Base-by-base conservation (phyloP, 2,113 vertebrate species). In the Gymnocephalus cernua region DNA sequence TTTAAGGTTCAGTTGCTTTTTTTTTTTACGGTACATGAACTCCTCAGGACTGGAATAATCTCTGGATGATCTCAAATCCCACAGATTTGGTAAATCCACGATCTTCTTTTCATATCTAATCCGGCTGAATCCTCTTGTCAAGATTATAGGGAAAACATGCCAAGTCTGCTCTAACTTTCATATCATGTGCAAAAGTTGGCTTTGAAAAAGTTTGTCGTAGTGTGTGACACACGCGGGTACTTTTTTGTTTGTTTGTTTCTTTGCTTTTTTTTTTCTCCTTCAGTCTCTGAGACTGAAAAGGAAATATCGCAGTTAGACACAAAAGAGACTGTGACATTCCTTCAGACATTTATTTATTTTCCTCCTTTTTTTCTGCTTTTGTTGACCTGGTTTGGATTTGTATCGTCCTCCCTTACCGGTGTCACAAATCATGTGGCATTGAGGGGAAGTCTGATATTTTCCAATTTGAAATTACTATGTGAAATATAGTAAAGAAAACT, bases 11-110 rank as follows among this genome's bases (percentile, higher is more conserved):
- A 47, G 69, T 79, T 65, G 53, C n/a, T n/a, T n/a, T 68, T 82
- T 80, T 65, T 53, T 68, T 82, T 84, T 69, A 78, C 64, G 79
- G 79, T 70, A 79, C 29, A 35, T 53, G 41, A 86, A 85, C 79
- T 91, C 88, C 89, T 93, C 92, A 92, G 84, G 90, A 90, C 85
- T 82, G 89, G 89, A 91, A 85, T 84, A 69, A 85, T 88, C 54
- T 79, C 64, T 19, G 69, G 74, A 74, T 68, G 70, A 89, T 67
- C 66, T 69, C 56, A 35, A 64, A 14, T 69, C 67, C 72, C 68
- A 69, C 72, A 71, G 66, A 86, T 86, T 29, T 72, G 59, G 47
- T 80, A 29, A 62, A 80, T 81, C 71, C 83, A 82, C 74, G 53
- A 63, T 80, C 45, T 59, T 25, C 38, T 76, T 78, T 70, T 80